These are phyloP conservation scores for Tupaia chinensis DNA, from an alignment of 2,113 vertebrate species.

Conservation along the genomic window DNA sequence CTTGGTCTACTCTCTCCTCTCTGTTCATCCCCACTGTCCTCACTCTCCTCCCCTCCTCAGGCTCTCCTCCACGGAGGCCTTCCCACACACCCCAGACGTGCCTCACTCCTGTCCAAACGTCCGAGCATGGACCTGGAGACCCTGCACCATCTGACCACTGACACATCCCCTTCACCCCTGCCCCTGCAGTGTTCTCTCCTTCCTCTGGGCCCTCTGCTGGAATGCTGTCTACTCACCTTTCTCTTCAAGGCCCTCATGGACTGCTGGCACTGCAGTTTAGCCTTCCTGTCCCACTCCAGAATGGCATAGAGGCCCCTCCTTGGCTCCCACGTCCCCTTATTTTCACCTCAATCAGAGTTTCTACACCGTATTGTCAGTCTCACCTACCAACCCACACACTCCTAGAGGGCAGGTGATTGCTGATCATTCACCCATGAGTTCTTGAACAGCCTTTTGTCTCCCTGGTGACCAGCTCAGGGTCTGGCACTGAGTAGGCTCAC, in stretches of 20 bases:
- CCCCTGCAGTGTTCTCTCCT: rapidly evolving
- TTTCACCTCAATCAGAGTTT: neutral
- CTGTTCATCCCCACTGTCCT: neutral
- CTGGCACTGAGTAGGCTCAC: neutral
- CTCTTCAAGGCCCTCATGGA: neutral
- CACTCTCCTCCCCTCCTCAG: neutral
- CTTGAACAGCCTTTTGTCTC: neutral
- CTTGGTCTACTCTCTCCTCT: neutral
- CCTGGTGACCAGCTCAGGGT: neutral
- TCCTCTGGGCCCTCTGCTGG: neutral
- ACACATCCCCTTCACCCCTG: neutral
- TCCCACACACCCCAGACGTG: neutral
- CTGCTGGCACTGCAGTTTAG: neutral
- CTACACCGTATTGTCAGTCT: neutral
- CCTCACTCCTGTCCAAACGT: neutral
- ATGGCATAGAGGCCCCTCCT: neutral
- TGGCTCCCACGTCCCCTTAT: neutral
- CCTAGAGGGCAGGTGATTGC: neutral
- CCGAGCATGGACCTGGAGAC: neutral
- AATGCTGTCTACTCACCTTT: neutral
- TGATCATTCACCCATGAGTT: neutral
- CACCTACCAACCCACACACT: neutral
- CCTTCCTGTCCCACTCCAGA: neutral
- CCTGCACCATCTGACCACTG: neutral
- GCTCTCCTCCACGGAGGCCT: neutral